phyloP scores from a whole-genome alignment of 2,888 invertebrate species.

The Ceratothoa steindachneri region DNA sequence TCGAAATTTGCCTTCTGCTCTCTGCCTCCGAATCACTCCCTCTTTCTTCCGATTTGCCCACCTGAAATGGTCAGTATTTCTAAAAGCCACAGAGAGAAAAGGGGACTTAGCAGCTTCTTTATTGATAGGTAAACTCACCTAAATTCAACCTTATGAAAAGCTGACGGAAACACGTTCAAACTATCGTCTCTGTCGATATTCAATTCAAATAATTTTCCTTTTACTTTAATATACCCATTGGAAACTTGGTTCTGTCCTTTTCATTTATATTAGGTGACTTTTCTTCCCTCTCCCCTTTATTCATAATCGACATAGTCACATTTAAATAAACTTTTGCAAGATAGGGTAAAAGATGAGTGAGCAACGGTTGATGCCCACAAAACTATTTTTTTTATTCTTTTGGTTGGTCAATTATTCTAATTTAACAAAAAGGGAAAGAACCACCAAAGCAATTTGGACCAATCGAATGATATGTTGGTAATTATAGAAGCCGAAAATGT shows the following conservation, averaged over 20 bases:
- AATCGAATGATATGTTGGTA: too few relatives aligned
- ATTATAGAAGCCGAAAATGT: too few relatives aligned
- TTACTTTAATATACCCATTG: background rate
- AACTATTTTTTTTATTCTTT: too few relatives aligned
- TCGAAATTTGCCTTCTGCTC: background rate
- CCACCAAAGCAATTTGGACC: too few relatives aligned
- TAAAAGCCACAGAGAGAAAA: background rate
- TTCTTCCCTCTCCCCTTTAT: background rate
- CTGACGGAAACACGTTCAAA: background rate
- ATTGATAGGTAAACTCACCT: background rate
- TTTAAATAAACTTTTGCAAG: too few relatives aligned
- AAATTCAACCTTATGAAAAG: background rate
- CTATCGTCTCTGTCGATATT: background rate
- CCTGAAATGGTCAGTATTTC: conserved; percentile 4
- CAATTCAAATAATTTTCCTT: background rate
- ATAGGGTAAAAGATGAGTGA: too few relatives aligned
- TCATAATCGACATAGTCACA: too few relatives aligned
- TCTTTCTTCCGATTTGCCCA: conserved; percentile 8
- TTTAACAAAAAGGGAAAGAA: too few relatives aligned
- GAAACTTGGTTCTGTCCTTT: background rate
- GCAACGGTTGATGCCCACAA: too few relatives aligned
- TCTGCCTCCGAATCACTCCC: background rate
- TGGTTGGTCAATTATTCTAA: too few relatives aligned
- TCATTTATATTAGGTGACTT: too few relatives aligned
- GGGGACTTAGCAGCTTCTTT: background rate